Evolutionary conservation across 2,888 invertebrate genomes (phyloP).

Genomic region (Rutpela maculata): DNA sequence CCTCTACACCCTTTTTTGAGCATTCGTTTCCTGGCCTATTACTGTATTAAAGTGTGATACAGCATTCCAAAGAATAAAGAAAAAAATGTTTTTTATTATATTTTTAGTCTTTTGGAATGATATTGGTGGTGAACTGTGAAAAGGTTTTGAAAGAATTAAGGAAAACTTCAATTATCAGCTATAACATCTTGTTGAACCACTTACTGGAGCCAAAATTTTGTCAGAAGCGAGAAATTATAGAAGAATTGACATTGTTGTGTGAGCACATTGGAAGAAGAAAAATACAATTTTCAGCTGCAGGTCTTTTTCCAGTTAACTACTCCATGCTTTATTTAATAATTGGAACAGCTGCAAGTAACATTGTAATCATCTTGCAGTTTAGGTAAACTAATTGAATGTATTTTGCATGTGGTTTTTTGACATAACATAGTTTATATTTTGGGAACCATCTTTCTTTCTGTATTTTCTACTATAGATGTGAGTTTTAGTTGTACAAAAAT

Average conservation of each 20-base stretch:
- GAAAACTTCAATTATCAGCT: slow-evolving; percentile 12
- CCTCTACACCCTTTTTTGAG: too few species aligned
- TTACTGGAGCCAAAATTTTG: neutral
- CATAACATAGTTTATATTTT: too few species aligned
- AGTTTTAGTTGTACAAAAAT: too few species aligned
- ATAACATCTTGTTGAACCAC: neutral
- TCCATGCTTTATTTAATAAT: slow-evolving; percentile 14
- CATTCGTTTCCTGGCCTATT: too few species aligned
- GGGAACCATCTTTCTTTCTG: too few species aligned
- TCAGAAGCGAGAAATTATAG: neutral
- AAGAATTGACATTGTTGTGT: slow-evolving; percentile 15
- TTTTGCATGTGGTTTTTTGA: too few species aligned
- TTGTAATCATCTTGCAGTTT: slow-evolving; percentile 27
- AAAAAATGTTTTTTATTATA: neutral
- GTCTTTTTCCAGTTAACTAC: slow-evolving; percentile 13
- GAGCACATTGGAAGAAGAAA: slow-evolving; percentile 13
- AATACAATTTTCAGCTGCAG: slow-evolving; percentile 17
- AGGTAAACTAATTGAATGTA: neutral
- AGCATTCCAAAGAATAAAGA: too few species aligned
- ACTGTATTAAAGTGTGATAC: too few species aligned
- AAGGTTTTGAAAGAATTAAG: neutral
- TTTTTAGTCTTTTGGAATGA: slow-evolving; percentile 23
- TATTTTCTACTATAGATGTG: too few species aligned
- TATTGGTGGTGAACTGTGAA: slow-evolving; percentile 11
- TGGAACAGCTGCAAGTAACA: slow-evolving; percentile 16